Base-by-base conservation (phyloP, 2,113 vertebrate species). In the Myiagra hebetior region DNA sequence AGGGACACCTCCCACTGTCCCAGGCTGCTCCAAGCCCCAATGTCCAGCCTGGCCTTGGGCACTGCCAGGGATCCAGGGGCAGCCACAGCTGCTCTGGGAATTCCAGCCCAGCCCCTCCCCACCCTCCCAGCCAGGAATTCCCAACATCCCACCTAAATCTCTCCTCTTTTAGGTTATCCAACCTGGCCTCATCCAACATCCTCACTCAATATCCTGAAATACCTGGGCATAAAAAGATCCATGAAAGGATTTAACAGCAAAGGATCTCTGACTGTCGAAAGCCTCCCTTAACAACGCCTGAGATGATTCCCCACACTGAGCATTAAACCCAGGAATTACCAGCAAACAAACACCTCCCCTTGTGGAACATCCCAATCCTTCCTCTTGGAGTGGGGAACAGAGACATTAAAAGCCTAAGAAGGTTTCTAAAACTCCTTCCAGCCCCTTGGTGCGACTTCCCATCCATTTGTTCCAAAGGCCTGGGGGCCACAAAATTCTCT, bases 151-250 rank as follows among this genome's bases (percentile, higher is more conserved):
- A 55, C 3, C n/a, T 8, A 47, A 56, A 85, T 6, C 39, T 46
- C 28, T 27, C 14, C 41, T 41, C 12, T 30, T 57, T 24, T 1
- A 41, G 7, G 0, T 75, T 35, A 24, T 16, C n/a, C 59, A 56
- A 0, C 82, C 69, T 19, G 41, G 10, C 33, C 63, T 31, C 39
- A 23, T 37, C 63, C 18, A 15, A 2, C 39, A 39, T 4, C 65
- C 41, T 73, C 68, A 0, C 20, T 50, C 39, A 18, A 23, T 2
- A 14, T 44, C 53, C 64, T n/a, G 46, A 84, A 63, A 87, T 20
- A 31, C 0, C 16, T 0, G 2, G 28, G 7, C 2, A 16, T 15
- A 6, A 73, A 57, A 80, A 50, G 26, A 19, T 9, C 20, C 10
- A 2, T 2, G 14, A 14, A 64, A 33, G 15, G 18, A 55, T 69